Base-by-base conservation (phyloP, 2,888 invertebrate species). In the Lasioglossum figueresi region DNA sequence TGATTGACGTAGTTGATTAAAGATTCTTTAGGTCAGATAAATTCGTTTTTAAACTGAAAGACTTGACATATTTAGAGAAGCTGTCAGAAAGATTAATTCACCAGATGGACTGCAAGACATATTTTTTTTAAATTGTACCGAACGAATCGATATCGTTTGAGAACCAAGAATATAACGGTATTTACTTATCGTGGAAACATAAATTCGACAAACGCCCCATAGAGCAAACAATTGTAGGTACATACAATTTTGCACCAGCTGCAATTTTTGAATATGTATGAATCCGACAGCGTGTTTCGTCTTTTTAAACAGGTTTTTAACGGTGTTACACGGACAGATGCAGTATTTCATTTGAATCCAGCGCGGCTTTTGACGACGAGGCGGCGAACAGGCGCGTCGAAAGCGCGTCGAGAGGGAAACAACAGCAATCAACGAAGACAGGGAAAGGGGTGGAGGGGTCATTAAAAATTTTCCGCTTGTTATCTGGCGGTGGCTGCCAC, bases 391-490 rank as follows among this genome's bases (percentile, higher is more conserved):
- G 16, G 16, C 27, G 27, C 63, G 43, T 8, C n/a, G 74, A 45
- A 70, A 37, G 37, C 37, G n/a, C 45, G 48, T 45, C 34, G 37
- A 37, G 48, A 40, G 34, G 27, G 56, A 4, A 72, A 68, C 48
- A 68, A 37, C 37, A 37, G 66, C 66, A 68, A 82, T 88, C 75
- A 84, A 59, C 76, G 56, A 40, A 75, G 71, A 75, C 40, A 68
- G 52, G 8, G 23, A 4, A 23, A 45, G 31, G 37, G 12, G 59
- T 43, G 37, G n/a, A 37, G 12, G 75, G 45, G 56, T 82, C 74
- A 77, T 89, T 82, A 86, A 82, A 88, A 82, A 87, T 89, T 87
- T 56, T 43, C 45, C 59, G 78, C 72, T 75, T 68, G 86, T 88
- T 87, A 81, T 34, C 43, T 45, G 27, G n/a, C 52, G 23, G 52